These are phyloP conservation scores for Dicrostonyx torquatus DNA, from an alignment of 2,797 vertebrate species.

Conservation along the genomic window DNA sequence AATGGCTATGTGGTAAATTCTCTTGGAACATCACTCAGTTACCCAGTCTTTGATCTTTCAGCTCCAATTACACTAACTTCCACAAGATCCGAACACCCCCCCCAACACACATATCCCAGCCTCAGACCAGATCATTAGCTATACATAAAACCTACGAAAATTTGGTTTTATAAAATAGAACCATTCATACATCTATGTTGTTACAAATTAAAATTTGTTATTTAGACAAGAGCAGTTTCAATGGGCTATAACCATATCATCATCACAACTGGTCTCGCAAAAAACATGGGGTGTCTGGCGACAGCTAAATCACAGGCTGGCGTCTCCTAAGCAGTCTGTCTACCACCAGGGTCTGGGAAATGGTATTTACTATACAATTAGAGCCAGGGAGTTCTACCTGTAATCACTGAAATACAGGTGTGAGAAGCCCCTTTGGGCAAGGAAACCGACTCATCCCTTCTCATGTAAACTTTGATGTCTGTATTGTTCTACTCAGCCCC, in stretches of 20 bases:
- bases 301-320: constrained; percentile 96
- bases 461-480: constrained; percentile 90
- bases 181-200: constrained; percentile 79
- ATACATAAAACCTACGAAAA: constrained; percentile 81
- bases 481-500: constrained; percentile 86
- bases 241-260: constrained; percentile 91
- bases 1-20: constrained; percentile 96
- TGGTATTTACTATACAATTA: constrained; percentile 98
- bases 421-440: constrained; percentile 90
- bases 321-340: constrained; percentile 93
- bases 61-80: constrained; percentile 97
- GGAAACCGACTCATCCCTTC: constrained; percentile 93
- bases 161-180: constrained; percentile 77
- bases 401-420: constrained; percentile 97
- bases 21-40: constrained; percentile 98
- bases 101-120: constrained; percentile 63
- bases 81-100: constrained; percentile 87
- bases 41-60: constrained; percentile 96
- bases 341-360: constrained; percentile 95
- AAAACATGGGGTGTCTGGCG: constrained; percentile 92
- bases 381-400: constrained; percentile 94
- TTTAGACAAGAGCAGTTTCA: constrained; percentile 91
- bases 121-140: constrained; percentile 81
- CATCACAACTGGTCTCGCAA: constrained; percentile 90
- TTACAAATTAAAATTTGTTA: constrained; percentile 91